phyloP scores from a whole-genome alignment of 2,888 invertebrate species.

The Dorcus parallelipipedus region DNA sequence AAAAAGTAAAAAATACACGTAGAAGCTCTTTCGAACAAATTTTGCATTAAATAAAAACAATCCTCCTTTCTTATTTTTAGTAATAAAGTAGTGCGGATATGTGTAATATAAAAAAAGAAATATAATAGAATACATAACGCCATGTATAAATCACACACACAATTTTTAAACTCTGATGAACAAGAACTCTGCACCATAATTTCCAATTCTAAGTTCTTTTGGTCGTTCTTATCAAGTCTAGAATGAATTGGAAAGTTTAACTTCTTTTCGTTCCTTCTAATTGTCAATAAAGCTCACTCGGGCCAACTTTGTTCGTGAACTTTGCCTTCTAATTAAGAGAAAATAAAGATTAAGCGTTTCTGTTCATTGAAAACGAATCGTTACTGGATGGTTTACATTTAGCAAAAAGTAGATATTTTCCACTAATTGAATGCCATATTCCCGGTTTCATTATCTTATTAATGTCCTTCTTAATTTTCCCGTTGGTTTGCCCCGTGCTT shows the following conservation, averaged over 20 bases:
- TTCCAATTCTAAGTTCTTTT: slow-evolving; percentile 2
- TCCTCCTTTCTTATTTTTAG: too few species aligned
- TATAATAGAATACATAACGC: neutral
- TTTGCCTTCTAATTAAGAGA: slow-evolving; percentile 33
- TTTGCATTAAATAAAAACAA: too few species aligned
- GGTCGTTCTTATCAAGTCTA: neutral
- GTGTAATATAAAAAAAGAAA: too few species aligned
- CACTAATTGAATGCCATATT: slow-evolving; percentile 35
- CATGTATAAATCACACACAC: too few species aligned
- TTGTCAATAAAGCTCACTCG: slow-evolving; percentile 28
- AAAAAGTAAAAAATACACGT: too few species aligned
- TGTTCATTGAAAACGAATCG: slow-evolving; percentile 24
- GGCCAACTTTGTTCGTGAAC: slow-evolving; percentile 22
- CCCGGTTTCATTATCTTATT: slow-evolving; percentile 36
- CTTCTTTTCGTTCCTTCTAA: slow-evolving; percentile 27
- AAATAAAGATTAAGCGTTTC: slow-evolving; percentile 29
- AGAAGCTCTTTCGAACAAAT: too few species aligned
- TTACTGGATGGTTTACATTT: slow-evolving; percentile 29
- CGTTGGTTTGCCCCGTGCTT: slow-evolving; percentile 1
- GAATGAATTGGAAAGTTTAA: slow-evolving; percentile 16
- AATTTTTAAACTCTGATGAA: too few species aligned
- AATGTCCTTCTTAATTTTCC: slow-evolving; percentile 30
- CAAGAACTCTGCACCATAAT: too few species aligned
- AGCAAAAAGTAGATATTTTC: slow-evolving; percentile 31
- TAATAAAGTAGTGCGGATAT: too few species aligned